A percentile compares a stretch with the other conserved stretches of the same genome.
Evolutionary conservation across 2,888 invertebrate genomes (phyloP).

Genomic region (Nycteola revayana): DNA sequence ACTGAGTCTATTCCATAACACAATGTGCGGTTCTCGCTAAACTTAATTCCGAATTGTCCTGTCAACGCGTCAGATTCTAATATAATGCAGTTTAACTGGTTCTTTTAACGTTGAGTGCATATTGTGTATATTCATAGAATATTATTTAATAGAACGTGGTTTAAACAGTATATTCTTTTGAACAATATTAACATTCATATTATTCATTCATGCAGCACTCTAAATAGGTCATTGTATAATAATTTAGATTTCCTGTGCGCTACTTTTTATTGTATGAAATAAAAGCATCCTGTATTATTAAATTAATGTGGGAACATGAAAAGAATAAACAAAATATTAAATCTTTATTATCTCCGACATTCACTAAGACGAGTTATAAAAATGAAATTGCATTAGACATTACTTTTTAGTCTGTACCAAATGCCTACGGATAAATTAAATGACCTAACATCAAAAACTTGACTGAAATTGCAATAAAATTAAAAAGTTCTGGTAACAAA

Average conservation of each 20-base stretch:
- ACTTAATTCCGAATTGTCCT: slow-evolving; percentile 57
- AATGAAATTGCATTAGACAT: too few relatives aligned
- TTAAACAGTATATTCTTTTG: slow-evolving; percentile 1
- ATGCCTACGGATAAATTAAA: too few relatives aligned
- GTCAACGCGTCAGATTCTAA: slow-evolving; percentile 56
- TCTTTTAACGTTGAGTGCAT: slow-evolving; percentile 31
- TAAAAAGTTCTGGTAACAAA: too few relatives aligned
- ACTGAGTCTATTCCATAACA: slow-evolving; percentile 38
- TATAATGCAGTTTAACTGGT: slow-evolving; percentile 41
- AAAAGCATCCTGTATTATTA: slow-evolving; percentile 13
- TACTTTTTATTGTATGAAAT: slow-evolving; percentile 6
- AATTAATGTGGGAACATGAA: background rate
- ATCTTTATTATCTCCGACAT: background rate
- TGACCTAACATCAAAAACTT: too few relatives aligned
- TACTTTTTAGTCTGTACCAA: too few relatives aligned
- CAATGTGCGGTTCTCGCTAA: slow-evolving; percentile 61
- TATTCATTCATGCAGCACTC: background rate
- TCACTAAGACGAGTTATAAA: background rate
- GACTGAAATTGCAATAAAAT: too few relatives aligned
- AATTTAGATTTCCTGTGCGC: slow-evolving; percentile 17
- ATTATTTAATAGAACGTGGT: slow-evolving; percentile 26
- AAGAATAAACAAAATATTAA: background rate
- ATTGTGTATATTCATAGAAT: slow-evolving; percentile 40
- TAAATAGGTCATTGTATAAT: slow-evolving; percentile 5
- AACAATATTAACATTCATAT: background rate